Conservation (phyloP, 1,140 invertebrate genomes). For the Nomia melanderi region DNA sequence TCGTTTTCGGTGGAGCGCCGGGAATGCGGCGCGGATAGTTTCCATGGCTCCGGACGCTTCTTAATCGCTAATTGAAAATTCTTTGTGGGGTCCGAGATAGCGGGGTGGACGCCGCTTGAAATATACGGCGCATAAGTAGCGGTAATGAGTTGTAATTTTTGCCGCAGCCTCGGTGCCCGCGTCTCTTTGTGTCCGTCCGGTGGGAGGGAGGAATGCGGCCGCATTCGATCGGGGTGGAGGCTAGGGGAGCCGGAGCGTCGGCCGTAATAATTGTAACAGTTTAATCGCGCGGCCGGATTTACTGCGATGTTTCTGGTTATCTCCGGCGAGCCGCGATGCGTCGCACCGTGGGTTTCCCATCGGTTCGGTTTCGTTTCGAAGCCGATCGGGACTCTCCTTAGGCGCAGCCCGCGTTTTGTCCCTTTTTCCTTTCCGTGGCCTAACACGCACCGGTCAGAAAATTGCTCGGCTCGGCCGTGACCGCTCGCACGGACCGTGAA, state of each 20-base stretch:
- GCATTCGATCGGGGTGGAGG: neutral
- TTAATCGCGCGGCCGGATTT: constrained; percentile 8
- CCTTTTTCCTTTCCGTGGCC: neutral
- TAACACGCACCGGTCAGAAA: constrained; percentile 12
- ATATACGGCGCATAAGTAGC: constrained; percentile 30
- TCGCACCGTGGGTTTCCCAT: no score
- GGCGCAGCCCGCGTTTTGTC: neutral
- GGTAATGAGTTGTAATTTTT: constrained; percentile 42
- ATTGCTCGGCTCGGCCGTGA: constrained; percentile 11
- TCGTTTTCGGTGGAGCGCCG: constrained; percentile 23
- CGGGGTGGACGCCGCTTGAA: constrained; percentile 6
- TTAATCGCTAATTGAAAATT: constrained; percentile 51
- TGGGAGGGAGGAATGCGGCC: neutral
- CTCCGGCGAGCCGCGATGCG: neutral
- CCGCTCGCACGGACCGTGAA: constrained; percentile 11
- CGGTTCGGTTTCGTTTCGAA: neutral
- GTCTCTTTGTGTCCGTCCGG: neutral
- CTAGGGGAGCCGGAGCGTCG: constrained; percentile 3
- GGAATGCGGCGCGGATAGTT: constrained; percentile 38
- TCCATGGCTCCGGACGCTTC: constrained; percentile 10
- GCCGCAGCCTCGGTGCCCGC: neutral
- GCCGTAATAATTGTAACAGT: constrained; percentile 41
- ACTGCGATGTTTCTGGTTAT: constrained; percentile 13
- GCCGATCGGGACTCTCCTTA: neutral
- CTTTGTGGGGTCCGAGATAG: constrained; percentile 27